These are phyloP conservation scores for Pelmatolapia mariae DNA, from an alignment of 2,113 vertebrate genomes.

Conservation along the genomic window DNA sequence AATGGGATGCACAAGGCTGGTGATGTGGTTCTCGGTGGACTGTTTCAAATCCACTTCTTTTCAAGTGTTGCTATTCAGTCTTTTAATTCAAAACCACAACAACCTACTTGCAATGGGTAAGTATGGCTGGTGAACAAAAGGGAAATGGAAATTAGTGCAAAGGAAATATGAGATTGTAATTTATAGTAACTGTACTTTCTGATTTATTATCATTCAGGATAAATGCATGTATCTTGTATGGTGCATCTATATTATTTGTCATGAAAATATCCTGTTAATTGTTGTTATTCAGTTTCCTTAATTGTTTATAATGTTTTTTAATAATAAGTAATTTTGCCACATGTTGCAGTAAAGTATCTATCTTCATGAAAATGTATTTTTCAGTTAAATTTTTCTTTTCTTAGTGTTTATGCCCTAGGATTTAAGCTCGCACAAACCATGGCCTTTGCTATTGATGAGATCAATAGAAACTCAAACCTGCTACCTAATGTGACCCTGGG, in stretches of 20 bases:
- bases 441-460: constrained; percentile 62
- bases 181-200: background rate
- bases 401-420: constrained; percentile 38
- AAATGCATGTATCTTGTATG: background rate
- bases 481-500: too few relatives aligned
- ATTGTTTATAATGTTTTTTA: background rate
- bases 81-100: constrained; percentile 16
- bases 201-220: background rate
- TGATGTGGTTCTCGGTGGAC: constrained; percentile 39
- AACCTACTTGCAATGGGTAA: constrained; percentile 11
- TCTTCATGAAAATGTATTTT: background rate
- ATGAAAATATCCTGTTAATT: background rate
- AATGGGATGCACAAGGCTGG: constrained; percentile 27
- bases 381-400: background rate
- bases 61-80: background rate
- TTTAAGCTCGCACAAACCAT: constrained; percentile 59
- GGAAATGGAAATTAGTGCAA: accelerated
- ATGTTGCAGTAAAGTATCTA: background rate
- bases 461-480: constrained; percentile 52
- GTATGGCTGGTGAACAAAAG: background rate
- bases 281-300: background rate
- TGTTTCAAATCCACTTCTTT: constrained; percentile 24
- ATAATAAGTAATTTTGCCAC: background rate
- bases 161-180: background rate
- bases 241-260: background rate